A percentile compares a stretch with the other conserved stretches of the same genome.
phyloP scores from a whole-genome alignment of 2,888 invertebrate genomes.

The Thyatira batis region DNA sequence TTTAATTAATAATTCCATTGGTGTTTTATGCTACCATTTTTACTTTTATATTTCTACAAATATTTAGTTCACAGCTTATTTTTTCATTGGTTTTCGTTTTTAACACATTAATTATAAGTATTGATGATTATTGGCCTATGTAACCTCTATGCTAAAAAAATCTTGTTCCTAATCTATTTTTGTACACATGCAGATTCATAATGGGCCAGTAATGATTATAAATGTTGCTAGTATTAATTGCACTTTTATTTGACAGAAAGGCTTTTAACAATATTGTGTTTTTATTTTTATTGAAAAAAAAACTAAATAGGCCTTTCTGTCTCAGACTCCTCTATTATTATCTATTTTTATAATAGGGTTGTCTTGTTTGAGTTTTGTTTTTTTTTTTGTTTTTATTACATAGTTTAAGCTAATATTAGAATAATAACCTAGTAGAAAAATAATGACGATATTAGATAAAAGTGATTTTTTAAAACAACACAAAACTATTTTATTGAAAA shows the following conservation, averaged over 20 bases:
- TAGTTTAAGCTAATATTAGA: slow-evolving; percentile 61
- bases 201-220: slow-evolving; percentile 45
- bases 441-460: neutral
- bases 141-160: neutral
- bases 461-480: neutral
- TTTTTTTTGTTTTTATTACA: slow-evolving; percentile 37
- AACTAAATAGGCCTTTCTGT: slow-evolving; percentile 4
- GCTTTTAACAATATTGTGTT: slow-evolving; percentile 14
- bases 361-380: slow-evolving; percentile 48
- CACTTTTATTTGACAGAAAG: slow-evolving; percentile 35
- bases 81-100: slow-evolving; percentile 52
- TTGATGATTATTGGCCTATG: slow-evolving; percentile 43
- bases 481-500: neutral
- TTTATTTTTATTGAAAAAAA: neutral
- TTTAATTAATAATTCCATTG: slow-evolving; percentile 25
- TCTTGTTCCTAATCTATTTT: slow-evolving; percentile 1
- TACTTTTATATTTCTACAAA: slow-evolving; percentile 33
- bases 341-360: slow-evolving; percentile 41
- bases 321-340: slow-evolving; percentile 46
- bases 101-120: slow-evolving; percentile 58
- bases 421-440: slow-evolving; percentile 19
- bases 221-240: slow-evolving; percentile 43
- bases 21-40: slow-evolving; percentile 44
- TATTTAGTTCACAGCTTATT: slow-evolving; percentile 77
- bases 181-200: neutral